Percentiles rank a stretch among this genome's conserved stretches.
These are phyloP conservation scores for Varanus salvator DNA, from an alignment of 2,113 vertebrate species.

Conservation along the genomic window DNA sequence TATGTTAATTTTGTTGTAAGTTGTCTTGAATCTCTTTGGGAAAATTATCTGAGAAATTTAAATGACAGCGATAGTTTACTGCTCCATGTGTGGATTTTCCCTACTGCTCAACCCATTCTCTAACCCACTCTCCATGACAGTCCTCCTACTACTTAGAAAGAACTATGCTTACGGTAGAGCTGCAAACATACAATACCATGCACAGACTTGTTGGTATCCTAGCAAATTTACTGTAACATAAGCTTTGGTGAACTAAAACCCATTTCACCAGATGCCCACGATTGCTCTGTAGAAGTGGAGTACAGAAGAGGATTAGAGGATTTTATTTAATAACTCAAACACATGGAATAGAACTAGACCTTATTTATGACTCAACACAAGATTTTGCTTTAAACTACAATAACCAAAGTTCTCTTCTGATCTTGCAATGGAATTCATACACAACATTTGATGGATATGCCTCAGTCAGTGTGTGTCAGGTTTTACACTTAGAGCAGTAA, in stretches of 20 bases:
- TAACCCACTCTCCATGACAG: not conserved
- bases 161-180: not conserved
- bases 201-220: not conserved
- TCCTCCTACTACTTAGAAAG: not conserved
- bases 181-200: not conserved
- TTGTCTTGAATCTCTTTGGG: too few species aligned
- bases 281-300: slow-evolving; percentile 2
- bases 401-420: not conserved
- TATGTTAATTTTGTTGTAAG: too few species aligned
- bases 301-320: not conserved
- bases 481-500: not conserved
- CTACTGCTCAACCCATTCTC: not conserved
- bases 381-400: not conserved
- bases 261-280: not conserved
- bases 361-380: slow-evolving; percentile 5
- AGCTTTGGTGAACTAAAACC: not conserved
- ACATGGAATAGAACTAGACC: not conserved
- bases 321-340: slow-evolving; percentile 1
- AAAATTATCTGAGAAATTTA: too few species aligned
- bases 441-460: not conserved
- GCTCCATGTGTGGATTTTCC: not conserved
- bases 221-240: not conserved
- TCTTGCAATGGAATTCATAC: not conserved
- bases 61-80: not conserved
- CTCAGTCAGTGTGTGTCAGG: not conserved